Conservation (phyloP, 2,797 vertebrate species). For the Ciconia nigra region DNA sequence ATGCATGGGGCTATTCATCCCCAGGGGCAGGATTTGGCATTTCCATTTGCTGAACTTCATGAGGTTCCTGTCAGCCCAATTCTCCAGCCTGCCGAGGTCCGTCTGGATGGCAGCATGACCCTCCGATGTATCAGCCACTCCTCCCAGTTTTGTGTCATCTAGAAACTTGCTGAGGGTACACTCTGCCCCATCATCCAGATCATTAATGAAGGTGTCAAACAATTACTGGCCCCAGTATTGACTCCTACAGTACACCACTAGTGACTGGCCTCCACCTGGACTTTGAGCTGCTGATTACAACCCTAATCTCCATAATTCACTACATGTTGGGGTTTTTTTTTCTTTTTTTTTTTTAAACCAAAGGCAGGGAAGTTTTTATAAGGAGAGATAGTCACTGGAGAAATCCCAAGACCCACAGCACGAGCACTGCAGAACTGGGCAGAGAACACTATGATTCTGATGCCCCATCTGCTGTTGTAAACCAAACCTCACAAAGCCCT, state of each 20-base stretch:
- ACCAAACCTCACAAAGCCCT: background rate
- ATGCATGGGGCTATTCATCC: background rate
- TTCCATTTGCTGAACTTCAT: background rate
- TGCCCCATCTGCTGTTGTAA: background rate
- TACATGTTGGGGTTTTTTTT: fast-evolving
- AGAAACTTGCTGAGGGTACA: background rate
- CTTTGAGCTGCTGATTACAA: background rate
- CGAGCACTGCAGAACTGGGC: fast-evolving
- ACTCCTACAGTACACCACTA: background rate
- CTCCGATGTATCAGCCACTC: background rate
- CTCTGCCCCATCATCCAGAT: background rate
- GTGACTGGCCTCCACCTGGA: background rate
- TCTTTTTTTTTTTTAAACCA: background rate
- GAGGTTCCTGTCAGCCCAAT: background rate
- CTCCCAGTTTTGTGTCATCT: background rate
- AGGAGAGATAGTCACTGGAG: background rate
- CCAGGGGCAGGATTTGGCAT: background rate
- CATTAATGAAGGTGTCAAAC: background rate
- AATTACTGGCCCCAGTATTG: too few relatives aligned
- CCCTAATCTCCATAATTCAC: background rate
- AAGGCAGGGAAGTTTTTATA: background rate
- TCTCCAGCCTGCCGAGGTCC: background rate
- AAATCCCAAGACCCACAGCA: background rate
- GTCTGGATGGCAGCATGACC: background rate
- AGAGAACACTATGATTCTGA: background rate